Base-by-base conservation (phyloP, 2,888 invertebrate species). In the Miltochrista miniata region DNA sequence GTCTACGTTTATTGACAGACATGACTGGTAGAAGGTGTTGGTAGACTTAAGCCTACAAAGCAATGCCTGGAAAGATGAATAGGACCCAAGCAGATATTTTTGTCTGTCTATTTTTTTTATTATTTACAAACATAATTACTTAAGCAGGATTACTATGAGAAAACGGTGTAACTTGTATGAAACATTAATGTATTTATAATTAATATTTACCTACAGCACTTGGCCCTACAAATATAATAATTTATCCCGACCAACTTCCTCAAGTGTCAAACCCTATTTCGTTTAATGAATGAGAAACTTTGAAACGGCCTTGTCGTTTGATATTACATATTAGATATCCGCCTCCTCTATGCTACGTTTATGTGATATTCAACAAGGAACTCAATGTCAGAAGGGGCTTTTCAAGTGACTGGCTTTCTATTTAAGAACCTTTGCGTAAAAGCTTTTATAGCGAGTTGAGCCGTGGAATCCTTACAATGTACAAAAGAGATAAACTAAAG, bases 241-340 rank as follows among this genome's bases (percentile, higher is more conserved):
- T 70, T 72, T 67, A 68, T 71, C 64, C 58, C 44, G 10, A 35
- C 68, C 52, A 72, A 76, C 69, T 79, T 74, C 60, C 64, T 51
- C 51, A 76, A 76, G 64, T 77, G 81, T 81, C 80, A 78, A n/a
- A 82, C 81, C 81, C 78, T 79, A 73, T 77, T 80, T 79, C 56
- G 72, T 74, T 64, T 74, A 76, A 75, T 73, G 54, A 70, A 74
- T 70, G 61, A 60, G 61, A 71, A 68, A 66, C 59, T 67, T 68
- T 51, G 47, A 52, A 30, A 42, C 50, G n/a, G n/a, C 43, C 48
- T 52, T 57, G 61, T 62, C 56, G 49, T 70, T 61, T 55, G 43
- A 58, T 59, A 47, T 61, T 64, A 61, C 56, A 58, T 51, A 37
- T 56, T 53, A 56, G 53, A 48, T 48, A 52, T 49, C n/a, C n/a